These are phyloP conservation scores for Ormyrus rosae DNA, from an alignment of 2,888 invertebrate genomes.

Conservation along the genomic window DNA sequence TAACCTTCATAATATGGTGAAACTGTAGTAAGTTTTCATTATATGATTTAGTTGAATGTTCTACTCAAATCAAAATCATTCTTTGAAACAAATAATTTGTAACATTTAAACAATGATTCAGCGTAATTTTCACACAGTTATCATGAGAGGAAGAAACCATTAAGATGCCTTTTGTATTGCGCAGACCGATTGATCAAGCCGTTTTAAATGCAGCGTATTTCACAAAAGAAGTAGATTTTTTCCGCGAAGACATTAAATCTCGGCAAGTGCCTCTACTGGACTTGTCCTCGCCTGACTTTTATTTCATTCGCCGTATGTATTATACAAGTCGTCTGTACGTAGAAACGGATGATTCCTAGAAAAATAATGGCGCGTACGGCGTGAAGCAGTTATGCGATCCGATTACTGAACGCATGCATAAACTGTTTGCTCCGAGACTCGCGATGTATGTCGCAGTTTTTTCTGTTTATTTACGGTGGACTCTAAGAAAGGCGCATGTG, in stretches of 20 bases:
- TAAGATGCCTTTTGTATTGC: background rate
- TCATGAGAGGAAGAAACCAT: background rate
- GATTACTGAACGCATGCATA: slow-evolving; percentile 27
- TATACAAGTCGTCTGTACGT: background rate
- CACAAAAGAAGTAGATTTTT: slow-evolving; percentile 1
- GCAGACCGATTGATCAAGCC: background rate
- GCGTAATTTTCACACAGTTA: background rate
- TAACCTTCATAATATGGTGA: too few relatives aligned
- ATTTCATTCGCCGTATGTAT: background rate
- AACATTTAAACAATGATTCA: background rate
- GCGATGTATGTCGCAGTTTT: too few relatives aligned
- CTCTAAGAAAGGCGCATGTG: too few relatives aligned
- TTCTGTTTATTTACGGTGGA: too few relatives aligned
- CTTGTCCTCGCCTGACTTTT: slow-evolving; percentile 13
- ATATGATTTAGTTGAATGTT: too few relatives aligned
- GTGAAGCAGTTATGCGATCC: slow-evolving; percentile 26
- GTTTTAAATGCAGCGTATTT: background rate
- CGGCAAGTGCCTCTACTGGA: background rate
- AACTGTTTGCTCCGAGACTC: background rate
- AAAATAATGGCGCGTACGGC: slow-evolving; percentile 10
- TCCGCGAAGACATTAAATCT: too few relatives aligned
- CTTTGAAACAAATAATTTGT: background rate
- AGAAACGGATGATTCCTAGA: slow-evolving; percentile 10
- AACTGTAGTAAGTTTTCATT: too few relatives aligned
- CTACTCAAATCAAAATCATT: too few relatives aligned